phyloP scores from a whole-genome alignment of 2,113 vertebrate genomes.

The Channa maculata region DNA sequence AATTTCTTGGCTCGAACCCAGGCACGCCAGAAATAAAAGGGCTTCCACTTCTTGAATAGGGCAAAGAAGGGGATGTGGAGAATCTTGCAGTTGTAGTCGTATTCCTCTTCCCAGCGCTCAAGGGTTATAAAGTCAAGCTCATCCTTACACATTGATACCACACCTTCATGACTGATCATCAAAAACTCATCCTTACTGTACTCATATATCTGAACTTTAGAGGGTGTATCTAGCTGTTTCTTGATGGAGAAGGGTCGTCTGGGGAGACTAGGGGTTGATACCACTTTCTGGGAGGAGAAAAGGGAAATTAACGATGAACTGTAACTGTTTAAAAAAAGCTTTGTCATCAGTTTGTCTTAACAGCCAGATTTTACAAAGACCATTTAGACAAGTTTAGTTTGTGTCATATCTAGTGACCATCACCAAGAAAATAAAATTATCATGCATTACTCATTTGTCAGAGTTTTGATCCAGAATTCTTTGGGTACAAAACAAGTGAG shows the following conservation, averaged over 20 bases:
- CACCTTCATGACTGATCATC: constrained; percentile 81
- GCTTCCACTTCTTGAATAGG: constrained; percentile 87
- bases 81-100: constrained; percentile 80
- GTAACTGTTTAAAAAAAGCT: not conserved
- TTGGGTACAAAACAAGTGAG: too few species aligned
- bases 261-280: constrained; percentile 53
- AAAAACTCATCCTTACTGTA: constrained; percentile 83
- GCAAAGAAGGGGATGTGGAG: constrained; percentile 85
- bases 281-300: constrained; percentile 32
- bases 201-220: constrained; percentile 71
- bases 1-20: constrained; percentile 85
- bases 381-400: not conserved
- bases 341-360: not conserved
- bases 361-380: not conserved
- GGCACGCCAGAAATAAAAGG: constrained; percentile 85
- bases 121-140: constrained; percentile 74
- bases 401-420: too few species aligned
- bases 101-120: constrained; percentile 85
- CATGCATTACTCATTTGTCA: too few species aligned
- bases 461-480: too few species aligned
- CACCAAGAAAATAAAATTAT: too few species aligned
- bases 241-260: constrained; percentile 57
- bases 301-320: not conserved
- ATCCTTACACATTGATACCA: constrained; percentile 69
- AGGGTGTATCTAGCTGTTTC: constrained; percentile 3